These are phyloP conservation scores for Balanococcus diminutus DNA, from an alignment of 2,888 invertebrate genomes.

Conservation along the genomic window DNA sequence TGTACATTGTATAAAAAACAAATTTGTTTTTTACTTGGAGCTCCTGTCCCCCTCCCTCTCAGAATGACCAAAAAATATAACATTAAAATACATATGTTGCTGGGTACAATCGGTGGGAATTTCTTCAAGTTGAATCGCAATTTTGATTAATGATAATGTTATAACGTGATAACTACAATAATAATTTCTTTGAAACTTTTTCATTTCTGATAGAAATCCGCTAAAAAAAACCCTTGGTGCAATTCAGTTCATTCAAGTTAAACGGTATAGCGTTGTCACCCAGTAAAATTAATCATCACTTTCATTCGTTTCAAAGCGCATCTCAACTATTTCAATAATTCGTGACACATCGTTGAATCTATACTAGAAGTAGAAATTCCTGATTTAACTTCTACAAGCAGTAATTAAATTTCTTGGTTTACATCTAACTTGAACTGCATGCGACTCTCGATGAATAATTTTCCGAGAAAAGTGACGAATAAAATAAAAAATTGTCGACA, in stretches of 20 bases:
- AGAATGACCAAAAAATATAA: too few relatives aligned
- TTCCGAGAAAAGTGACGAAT: background rate
- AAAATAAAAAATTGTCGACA: background rate
- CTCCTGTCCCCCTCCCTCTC: too few relatives aligned
- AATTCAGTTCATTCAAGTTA: background rate
- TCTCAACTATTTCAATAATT: conserved; percentile 14
- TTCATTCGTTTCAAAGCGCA: background rate
- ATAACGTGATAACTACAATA: background rate
- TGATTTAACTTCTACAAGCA: background rate
- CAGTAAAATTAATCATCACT: background rate
- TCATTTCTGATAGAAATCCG: background rate
- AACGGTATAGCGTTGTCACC: background rate
- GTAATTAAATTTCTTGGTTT: conserved; percentile 14
- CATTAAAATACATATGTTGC: too few relatives aligned
- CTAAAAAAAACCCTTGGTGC: background rate
- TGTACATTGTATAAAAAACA: background rate
- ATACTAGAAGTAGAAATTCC: background rate
- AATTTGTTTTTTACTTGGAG: background rate
- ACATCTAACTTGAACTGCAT: background rate
- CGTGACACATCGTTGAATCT: background rate
- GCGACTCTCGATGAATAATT: background rate
- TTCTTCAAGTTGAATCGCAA: too few relatives aligned
- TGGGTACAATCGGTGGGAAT: too few relatives aligned
- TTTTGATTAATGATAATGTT: background rate
- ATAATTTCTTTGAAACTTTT: background rate